Percentiles rank a stretch among this genome's conserved stretches.
Conservation (phyloP, 2,888 invertebrate genomes). For the Pycnomerus fuliginosus region DNA sequence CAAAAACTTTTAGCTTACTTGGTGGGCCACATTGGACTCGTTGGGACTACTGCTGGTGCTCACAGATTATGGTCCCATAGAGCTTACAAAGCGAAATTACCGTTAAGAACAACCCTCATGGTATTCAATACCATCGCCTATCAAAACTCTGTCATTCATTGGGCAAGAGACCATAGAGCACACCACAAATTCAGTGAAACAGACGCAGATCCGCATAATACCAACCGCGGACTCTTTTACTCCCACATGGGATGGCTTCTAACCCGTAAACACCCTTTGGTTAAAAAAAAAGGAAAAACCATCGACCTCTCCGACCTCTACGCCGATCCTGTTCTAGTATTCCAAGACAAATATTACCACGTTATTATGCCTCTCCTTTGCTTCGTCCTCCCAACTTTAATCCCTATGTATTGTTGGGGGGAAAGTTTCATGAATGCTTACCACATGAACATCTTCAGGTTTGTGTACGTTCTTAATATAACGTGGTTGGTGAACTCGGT, state of each 20-base stretch:
- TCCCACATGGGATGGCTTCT: slow-evolving; percentile 33
- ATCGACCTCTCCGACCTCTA: neutral
- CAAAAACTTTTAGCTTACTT: too few relatives aligned
- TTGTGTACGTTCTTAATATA: neutral
- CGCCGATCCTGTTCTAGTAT: slow-evolving; percentile 64
- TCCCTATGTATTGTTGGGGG: neutral
- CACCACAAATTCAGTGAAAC: neutral
- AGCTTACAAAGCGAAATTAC: neutral
- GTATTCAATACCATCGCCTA: neutral
- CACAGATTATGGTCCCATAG: neutral
- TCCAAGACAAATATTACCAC: slow-evolving; percentile 41
- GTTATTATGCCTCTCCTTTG: neutral
- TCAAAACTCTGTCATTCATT: neutral
- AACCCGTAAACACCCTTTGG: slow-evolving; percentile 50
- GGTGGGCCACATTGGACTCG: too few relatives aligned
- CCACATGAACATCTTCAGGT: neutral
- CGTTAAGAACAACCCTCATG: neutral
- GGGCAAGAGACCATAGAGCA: neutral
- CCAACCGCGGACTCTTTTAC: neutral
- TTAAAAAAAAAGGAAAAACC: slow-evolving; percentile 71
- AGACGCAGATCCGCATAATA: neutral
- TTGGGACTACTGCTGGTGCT: neutral
- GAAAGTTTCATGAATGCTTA: neutral
- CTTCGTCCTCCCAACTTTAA: neutral
- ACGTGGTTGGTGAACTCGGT: neutral